Evolutionary conservation across 2,113 vertebrate species (phyloP), one percentile per base, ranked within the genome.

Genomic region (Plectropomus leopardus): DNA sequence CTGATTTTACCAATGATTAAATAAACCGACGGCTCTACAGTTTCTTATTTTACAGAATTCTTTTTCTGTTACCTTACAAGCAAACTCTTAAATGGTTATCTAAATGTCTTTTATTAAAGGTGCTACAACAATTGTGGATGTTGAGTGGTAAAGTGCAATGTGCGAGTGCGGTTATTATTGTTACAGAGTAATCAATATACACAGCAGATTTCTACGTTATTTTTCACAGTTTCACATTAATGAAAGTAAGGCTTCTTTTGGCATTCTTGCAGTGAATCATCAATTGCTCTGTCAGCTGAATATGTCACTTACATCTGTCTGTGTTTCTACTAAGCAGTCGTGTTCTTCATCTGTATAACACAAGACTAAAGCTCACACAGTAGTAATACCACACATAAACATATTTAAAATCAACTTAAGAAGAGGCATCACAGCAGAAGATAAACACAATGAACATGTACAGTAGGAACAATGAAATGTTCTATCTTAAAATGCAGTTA

Each of bases 401-500:
- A 55, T 28, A 47, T 45, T 71, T 7, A 63, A 6, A 45, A 70
- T 11, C 11, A 47, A 19, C 40, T 24, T 72, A 19, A 11, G 16
- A 24, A 47, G 66, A 36, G 58, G 15, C 63, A 44, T 58, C 42
- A 82, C 24, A 51, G 13, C 55, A 58, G 19, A 16, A 72, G 55
- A 26, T 54, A 57, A 24, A 63, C 26, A 71, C 16, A 32, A 71
- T 48, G 19, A 34, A 48, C 23, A 72, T 4, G 65, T 9, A 72
- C 24, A 68, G 6, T 19, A 58, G 54, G 47, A 68, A 60, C 2
- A 61, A 51, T 63, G 16, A 57, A 11, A 15, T 61, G 36, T 34
- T 7, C 34, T 32, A 64, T 69, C 4, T 58, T 72, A 26, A 44
- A 14, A 4, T 42, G 26, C 14, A 45, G 44, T 1, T 1, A 65